Evolutionary conservation across 2,113 vertebrate species (phyloP), one percentile per base, ranked within the genome.

Genomic region (Heptranchias perlo): DNA sequence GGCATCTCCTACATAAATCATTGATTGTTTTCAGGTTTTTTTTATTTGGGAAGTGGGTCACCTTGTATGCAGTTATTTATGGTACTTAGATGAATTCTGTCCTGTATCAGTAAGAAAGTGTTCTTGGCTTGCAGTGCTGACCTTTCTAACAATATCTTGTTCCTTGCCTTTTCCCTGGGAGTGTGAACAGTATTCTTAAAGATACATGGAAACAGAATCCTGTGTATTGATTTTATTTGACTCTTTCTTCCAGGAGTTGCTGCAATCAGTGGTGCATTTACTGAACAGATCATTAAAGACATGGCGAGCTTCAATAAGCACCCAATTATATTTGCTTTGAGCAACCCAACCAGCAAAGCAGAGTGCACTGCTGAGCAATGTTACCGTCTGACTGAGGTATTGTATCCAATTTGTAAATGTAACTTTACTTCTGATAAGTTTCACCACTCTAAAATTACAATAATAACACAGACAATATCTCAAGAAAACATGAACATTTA

Each of bases 301-400:
- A 99, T 99, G 99, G 99, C 99, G 82, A 97, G 97, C 87, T 98
- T 99, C 96, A 99, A 99, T 78, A 91, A 99, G 89, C 97, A 62
- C 11, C 99, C 99, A 2, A 98, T 99, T 96, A 99, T 99, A 97
- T 99, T 99, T 96, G 99, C 99, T 96, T 98, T 99, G 97, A 99
- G 99, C 97, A 99, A 99, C 96, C 99, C 99, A 2, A 99, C 99
- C 92, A 99, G 99, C 97, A 99, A 99, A 98, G 99, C 99, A 18
- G 99, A 99, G 96, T 99, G 99, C 96, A 99, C 99, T 25, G 99
- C 99, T 86, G 99, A 99, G 97, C 98, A 99, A 97, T 99, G 99
- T 97, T 99, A 99, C 97, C 97, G 96, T 35, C 96, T 98, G 28
- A 99, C 99, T 96, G 97, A 99, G 98, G 99, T 99, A 98, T 96